Base-by-base conservation (phyloP, 2,888 invertebrate genomes). In the Sminthurinus aureus region DNA sequence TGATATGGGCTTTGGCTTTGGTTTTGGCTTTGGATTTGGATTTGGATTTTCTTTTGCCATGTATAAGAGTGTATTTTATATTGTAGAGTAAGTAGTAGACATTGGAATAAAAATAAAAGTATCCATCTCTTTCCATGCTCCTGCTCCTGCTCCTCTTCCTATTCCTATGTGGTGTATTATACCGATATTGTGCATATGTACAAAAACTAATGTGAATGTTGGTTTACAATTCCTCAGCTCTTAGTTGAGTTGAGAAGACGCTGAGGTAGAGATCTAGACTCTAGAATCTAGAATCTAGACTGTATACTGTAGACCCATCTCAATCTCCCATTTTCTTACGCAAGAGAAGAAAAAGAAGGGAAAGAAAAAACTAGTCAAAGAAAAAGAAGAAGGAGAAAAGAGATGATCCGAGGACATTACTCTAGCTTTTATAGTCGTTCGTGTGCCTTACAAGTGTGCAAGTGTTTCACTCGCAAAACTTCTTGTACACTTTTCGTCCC, bases 371-470 rank as follows among this genome's bases (percentile, higher is more conserved):
- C n/a, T n/a, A n/a, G 38, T 38, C 38, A 1, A 22, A 71, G 15
- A 15, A 13, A 15, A 11, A 71, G 8, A 71, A 26, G 12, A 24
- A 71, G 26, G 24, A 24, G 12, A 15, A 26, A 24, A 26, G 71
- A 71, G 71, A 71, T 76, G 76, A 76, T 52, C 58, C 52, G 9
- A 20, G 58, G 26, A 75, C 75, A 76, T 76, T 50, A 76, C 76
- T 76, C 50, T 76, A 58, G 76, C 76, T 76, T 76, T 76, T 73
- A 73, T 73, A 73, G 73, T 73, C 73, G 20, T 26, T 73, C 73
- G 73, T 73, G 73, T 73, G 73, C 73, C 73, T 73, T 73, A 9
- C 1, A 73, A 73, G 73, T 73, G 73, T 73, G 15, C 15, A 73
- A 73, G 73, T 73, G 73, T 73, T 73, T 73, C 73, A 73, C 73